Percentiles rank a stretch among this genome's conserved stretches.
phyloP scores from a whole-genome alignment of 2,888 invertebrate genomes.

The Philopedon plagiatum region DNA sequence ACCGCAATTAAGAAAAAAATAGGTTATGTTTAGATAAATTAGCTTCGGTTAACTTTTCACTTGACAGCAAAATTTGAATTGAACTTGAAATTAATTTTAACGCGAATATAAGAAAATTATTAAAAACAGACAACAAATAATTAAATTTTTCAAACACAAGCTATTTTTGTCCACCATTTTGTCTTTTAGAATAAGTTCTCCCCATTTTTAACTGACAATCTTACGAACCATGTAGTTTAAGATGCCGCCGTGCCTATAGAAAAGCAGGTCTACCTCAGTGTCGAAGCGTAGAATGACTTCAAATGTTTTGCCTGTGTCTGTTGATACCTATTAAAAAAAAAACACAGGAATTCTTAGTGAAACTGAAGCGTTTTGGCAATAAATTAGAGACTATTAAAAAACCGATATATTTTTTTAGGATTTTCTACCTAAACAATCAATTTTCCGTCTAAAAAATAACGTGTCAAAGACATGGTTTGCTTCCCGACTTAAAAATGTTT shows the following conservation, averaged over 20 bases:
- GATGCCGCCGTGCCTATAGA: slow-evolving; percentile 95
- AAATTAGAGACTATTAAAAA: too few relatives aligned
- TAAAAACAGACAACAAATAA: too few relatives aligned
- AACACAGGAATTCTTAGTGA: not conserved
- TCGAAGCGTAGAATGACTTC: slow-evolving; percentile 90
- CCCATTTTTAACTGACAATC: slow-evolving; percentile 71
- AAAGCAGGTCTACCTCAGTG: slow-evolving; percentile 96
- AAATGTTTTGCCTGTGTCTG: slow-evolving; percentile 72
- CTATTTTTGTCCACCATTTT: not conserved
- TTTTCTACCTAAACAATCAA: too few relatives aligned
- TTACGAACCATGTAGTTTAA: slow-evolving; percentile 98
- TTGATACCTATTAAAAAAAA: slow-evolving; percentile 70
- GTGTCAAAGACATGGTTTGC: too few relatives aligned
- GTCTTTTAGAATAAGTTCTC: not conserved
- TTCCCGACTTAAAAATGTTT: too few relatives aligned
- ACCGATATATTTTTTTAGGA: too few relatives aligned
- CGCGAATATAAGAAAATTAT: too few relatives aligned
- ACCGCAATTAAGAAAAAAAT: not conserved
- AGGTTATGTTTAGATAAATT: slow-evolving; percentile 7
- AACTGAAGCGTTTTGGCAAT: too few relatives aligned
- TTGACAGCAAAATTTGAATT: not conserved
- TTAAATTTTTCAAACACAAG: too few relatives aligned
- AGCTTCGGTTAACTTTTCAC: too few relatives aligned
- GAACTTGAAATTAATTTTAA: too few relatives aligned
- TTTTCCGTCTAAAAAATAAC: too few relatives aligned